Evolutionary conservation across 2,797 vertebrate genomes (phyloP).

Genomic region (Labroides dimidiatus): DNA sequence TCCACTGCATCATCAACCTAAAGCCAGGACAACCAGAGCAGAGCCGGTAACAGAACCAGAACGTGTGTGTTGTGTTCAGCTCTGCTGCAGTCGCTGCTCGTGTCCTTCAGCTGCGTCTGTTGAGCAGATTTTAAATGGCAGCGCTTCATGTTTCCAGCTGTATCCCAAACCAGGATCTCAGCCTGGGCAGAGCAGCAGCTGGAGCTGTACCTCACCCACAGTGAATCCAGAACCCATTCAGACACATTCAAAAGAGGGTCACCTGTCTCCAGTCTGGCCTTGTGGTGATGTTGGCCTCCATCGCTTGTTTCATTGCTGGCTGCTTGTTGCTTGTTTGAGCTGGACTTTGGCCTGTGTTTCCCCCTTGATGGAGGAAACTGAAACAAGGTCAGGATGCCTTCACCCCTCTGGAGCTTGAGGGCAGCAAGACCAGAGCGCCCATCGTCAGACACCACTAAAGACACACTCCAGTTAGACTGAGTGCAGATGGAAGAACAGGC

Average conservation of each 20-base stretch:
- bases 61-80: background rate
- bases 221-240: conserved; percentile 57
- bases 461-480: conserved; percentile 76
- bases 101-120: conserved; percentile 60
- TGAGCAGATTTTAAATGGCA: conserved; percentile 75
- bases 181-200: conserved; percentile 81
- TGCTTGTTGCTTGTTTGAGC: conserved; percentile 1
- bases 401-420: conserved; percentile 77
- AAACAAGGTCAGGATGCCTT: conserved; percentile 73
- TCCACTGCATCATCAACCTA: background rate
- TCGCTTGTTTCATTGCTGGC: conserved; percentile 14
- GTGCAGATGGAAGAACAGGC: conserved; percentile 70
- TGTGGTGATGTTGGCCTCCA: conserved; percentile 16
- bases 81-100: conserved; percentile 40
- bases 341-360: background rate
- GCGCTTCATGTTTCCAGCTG: conserved; percentile 75
- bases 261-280: conserved; percentile 60
- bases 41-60: conserved; percentile 13
- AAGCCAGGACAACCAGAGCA: conserved; percentile 37
- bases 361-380: conserved; percentile 37
- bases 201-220: conserved; percentile 78
- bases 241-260: conserved; percentile 74
- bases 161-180: conserved; percentile 82
- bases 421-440: conserved; percentile 80
- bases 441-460: conserved; percentile 75